Evolutionary conservation across 2,113 vertebrate genomes (phyloP), one percentile per base, ranked within the genome.

Genomic region (Oryzias celebensis): DNA sequence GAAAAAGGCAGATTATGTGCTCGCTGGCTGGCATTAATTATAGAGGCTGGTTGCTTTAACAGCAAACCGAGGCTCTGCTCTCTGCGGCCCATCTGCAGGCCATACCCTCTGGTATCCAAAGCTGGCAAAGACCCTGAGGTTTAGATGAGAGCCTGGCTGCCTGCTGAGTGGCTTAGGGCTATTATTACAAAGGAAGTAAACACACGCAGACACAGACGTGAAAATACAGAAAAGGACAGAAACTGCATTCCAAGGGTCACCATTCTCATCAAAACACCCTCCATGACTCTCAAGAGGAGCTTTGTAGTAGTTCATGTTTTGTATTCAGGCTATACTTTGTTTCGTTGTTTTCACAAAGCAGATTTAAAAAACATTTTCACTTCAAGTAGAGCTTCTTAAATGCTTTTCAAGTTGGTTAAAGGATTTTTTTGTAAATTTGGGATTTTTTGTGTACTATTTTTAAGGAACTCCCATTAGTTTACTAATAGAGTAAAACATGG

Each of bases 171-270:
- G 73, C 54, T 49, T 46, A 78, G 57, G 63, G 75, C 62, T 81
- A 75, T 82, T 58, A 84, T 87, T 87, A 85, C 62, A 69, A 71
- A 73, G 73, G 73, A 72, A 74, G 64, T 50, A 57, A 58, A 74
- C 59, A 64, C 44, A 54, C 31, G 53, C 51, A 48, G 57, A 64
- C 10, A 18, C 47, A 53, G 58, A 54, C 61, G 52, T 13, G 23
- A 52, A 52, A 58, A 55, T 64, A 53, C 64, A 26, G 22, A 23
- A 44, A 58, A 49, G 61, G 4, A 22, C 4, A 31, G 8, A 65
- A 47, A 57, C 61, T 4, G 26, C 48, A 50, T 50, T 62, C 55
- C 51, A 69, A 28, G 63, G 44, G 46, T 56, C 58, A 63, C 8
- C 56, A 10, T 12, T 36, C 48, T 70, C 10, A 31, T 59, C 3